Conservation (phyloP, 2,113 vertebrate species). For the Oryzias melastigma region DNA sequence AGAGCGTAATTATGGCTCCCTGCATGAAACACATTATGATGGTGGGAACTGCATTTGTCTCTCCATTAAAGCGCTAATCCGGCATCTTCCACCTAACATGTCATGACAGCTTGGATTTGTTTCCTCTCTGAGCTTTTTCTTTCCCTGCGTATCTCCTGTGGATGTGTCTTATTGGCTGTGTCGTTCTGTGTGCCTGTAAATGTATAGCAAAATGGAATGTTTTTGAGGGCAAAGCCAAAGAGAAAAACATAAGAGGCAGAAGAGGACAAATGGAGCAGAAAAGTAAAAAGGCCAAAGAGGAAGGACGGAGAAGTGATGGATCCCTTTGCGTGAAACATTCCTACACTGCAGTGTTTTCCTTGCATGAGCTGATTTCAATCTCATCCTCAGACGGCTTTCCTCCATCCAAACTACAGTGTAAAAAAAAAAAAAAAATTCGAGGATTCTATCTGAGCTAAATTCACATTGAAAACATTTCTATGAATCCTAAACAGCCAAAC, state of each 20-base stretch:
- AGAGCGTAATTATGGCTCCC: constrained; percentile 44
- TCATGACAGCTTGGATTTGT: constrained; percentile 51
- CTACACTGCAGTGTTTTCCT: constrained; percentile 29
- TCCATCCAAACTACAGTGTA: constrained; percentile 5
- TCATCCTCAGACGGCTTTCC: constrained; percentile 25
- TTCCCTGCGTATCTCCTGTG: constrained; percentile 31
- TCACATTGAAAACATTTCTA: too few species aligned
- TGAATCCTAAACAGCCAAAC: too few species aligned
- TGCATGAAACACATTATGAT: constrained; percentile 46
- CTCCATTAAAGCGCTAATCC: constrained; percentile 55
- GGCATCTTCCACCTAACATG: constrained; percentile 53
- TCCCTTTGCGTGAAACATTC: constrained; percentile 33
- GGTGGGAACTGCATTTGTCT: constrained; percentile 47
- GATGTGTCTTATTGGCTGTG: constrained; percentile 26
- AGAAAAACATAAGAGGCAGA: background rate
- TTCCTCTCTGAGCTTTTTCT: constrained; percentile 44
- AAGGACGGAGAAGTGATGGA: constrained; percentile 25
- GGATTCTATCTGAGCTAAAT: too few species aligned
- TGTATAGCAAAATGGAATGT: background rate
- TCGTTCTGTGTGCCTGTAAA: constrained; percentile 5
- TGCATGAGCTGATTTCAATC: constrained; percentile 19
- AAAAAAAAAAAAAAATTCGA: background rate
- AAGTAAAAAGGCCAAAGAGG: constrained; percentile 24
- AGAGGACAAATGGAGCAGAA: background rate
- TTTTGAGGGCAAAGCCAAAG: background rate